Base-by-base conservation (phyloP, 2,888 invertebrate species). In the Cantharis lateralis region DNA sequence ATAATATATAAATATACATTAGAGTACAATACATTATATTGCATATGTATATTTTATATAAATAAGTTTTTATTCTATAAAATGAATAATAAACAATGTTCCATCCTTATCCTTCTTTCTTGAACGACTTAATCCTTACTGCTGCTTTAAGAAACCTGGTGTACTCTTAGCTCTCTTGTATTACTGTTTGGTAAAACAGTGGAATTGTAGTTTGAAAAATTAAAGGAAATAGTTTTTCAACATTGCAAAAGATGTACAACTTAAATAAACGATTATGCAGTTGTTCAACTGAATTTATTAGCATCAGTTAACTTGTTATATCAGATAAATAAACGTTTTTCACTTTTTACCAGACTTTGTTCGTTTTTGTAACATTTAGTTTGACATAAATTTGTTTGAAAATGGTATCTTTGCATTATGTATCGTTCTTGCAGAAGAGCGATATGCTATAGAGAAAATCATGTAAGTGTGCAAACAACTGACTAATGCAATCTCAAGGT, bases 341-440 rank as follows among this genome's bases (percentile, higher is more conserved):
- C 15, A 15, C 68, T 62, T 72, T 72, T 68, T 61, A 72, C 72
- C 68, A 72, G 61, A 32, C 61, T 64, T 15, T 10, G 20, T 32
- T 48, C 68, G 71, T 74, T 71, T 71, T 68, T 48, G 16, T 62
- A 71, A 71, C 24, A 68, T 77, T 68, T 48, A 63, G 68, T 63
- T 73, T 71, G 74, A 77, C 71, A 71, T 77, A 74, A 77, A 77
- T 74, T 74, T 62, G 64, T 63, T 62, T 15, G 24, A 71, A 73
- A 72, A 66, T 73, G 74, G 70, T 74, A 74, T 70, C 74, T 76
- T 28, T 77, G 77, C 77, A 77, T 77, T 77, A 77, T 77, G 77
- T 71, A 77, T 77, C 74, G 71, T 62, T 69, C 74, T 72, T 74
- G 74, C 74, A 74, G 75, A 75, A 74, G 70, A 72, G 75, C 71